A percentile compares a stretch with the other conserved stretches of the same genome.
phyloP scores from a whole-genome alignment of 2,888 invertebrate genomes.

The Panopea generosa region DNA sequence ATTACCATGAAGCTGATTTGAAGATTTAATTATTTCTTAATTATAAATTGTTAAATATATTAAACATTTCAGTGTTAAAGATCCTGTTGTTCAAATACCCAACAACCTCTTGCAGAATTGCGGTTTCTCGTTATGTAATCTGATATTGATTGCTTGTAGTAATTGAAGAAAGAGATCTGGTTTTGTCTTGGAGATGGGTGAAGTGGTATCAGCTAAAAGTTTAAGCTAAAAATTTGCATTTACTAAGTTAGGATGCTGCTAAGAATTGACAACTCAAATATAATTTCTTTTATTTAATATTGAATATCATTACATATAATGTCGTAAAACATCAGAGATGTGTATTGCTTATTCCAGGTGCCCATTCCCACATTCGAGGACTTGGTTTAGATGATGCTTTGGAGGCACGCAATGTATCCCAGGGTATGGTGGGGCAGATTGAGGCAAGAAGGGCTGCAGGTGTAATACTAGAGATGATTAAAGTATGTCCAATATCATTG shows the following conservation, averaged over 20 bases:
- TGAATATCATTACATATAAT: not conserved
- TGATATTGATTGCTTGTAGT: no score
- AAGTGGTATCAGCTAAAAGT: no score
- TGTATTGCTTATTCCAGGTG: conserved; percentile 87
- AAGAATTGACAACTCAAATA: not conserved
- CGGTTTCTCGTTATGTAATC: no score
- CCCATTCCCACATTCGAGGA: conserved; percentile 99
- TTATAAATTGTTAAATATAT: no score
- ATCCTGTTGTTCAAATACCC: no score
- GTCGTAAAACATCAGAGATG: conserved; percentile 2
- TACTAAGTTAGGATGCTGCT: not conserved
- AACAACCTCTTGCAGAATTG: no score
- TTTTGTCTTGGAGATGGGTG: no score
- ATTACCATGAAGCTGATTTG: no score
- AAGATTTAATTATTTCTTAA: no score
- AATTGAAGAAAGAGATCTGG: no score
- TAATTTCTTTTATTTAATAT: not conserved
- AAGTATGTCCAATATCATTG: conserved; percentile 84
- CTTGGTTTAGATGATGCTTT: conserved; percentile 97
- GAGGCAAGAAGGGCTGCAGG: conserved; percentile 97
- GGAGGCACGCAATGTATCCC: conserved; percentile 95
- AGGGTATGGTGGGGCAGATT: conserved; percentile 97
- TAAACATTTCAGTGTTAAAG: no score
- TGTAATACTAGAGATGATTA: conserved; percentile 98
- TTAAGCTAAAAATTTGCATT: no score